Evolutionary conservation across 2,113 vertebrate species (phyloP), one percentile per base, ranked within the genome.

Genomic region (Candoia aspera): DNA sequence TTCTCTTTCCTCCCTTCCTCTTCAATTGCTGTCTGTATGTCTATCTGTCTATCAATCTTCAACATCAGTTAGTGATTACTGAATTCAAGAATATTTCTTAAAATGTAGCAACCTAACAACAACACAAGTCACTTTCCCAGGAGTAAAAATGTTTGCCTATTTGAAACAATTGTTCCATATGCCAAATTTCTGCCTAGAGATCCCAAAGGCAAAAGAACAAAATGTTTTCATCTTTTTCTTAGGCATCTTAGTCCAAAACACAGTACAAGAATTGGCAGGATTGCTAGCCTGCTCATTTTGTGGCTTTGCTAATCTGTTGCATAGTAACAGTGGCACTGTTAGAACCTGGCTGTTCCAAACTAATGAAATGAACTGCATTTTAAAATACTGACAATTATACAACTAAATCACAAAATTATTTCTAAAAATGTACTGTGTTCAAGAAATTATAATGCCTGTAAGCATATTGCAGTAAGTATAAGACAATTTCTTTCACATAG

Each of bases 171-270:
- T 85, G 94, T 94, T 96, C 93, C 87, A 79, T 37, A 94, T 92
- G 96, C 92, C 92, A 96, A 90, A 93, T 96, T 97, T 95, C 90
- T 92, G 93, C 86, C 91, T 68, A 93, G 84, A 95, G 94, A 46
- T 84, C 92, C 93, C 93, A 49, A 55, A 91, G 93, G 94, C 95
- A 92, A 93, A 95, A 96, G 68, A 94, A 93, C 93, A 96, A 93
- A 96, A 96, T 90, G 87, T 94, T 96, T 95, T 93, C 88, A 90
- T 94, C 86, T 91, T 89, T 55, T 88, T 58, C 92, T 93, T 57
- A 88, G 94, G 94, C 57, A 85, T 11, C 2, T 62, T 55, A 92
- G 62, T 94, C 85, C 88, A 93, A 94, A 96, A 95, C 94, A 92
- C 86, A 89, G 58, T 79, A 88, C 10, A 59, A 90, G 93, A 93